phyloP scores from a whole-genome alignment of 2,888 invertebrate species.

The Hoplodrina blanda region DNA sequence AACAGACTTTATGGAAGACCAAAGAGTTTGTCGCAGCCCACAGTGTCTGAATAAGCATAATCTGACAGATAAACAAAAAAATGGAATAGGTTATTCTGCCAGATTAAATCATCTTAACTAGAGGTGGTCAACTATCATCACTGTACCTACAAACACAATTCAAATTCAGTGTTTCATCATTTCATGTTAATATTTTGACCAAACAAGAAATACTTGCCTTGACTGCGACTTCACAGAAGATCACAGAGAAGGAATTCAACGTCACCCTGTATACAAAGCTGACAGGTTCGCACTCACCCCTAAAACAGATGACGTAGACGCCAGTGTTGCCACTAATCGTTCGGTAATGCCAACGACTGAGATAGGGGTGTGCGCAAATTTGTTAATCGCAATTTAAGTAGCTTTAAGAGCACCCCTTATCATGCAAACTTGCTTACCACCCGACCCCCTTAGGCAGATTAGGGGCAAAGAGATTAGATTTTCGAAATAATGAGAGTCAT shows the following conservation, averaged over 20 bases:
- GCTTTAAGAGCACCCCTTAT: constrained; percentile 50
- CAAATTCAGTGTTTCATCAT: no score
- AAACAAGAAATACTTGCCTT: neutral
- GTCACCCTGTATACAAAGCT: constrained; percentile 7
- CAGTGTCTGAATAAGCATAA: no score
- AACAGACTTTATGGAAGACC: no score
- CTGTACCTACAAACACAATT: no score
- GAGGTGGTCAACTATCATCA: no score
- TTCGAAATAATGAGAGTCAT: constrained; percentile 38
- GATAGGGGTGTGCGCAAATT: constrained; percentile 56
- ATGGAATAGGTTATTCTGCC: no score
- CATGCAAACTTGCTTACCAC: constrained; percentile 45
- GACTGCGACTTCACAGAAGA: neutral
- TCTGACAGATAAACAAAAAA: no score
- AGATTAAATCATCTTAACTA: no score
- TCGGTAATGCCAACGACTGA: constrained; percentile 45
- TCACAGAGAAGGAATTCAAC: constrained; percentile 1
- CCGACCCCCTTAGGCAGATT: constrained; percentile 23
- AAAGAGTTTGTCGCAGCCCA: no score
- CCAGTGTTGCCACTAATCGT: constrained; percentile 48
- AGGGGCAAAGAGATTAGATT: constrained; percentile 33
- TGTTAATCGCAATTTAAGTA: constrained; percentile 61
- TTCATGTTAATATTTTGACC: neutral
- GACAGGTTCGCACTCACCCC: constrained; percentile 15
- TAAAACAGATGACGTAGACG: constrained; percentile 40